Base-by-base conservation (phyloP, 2,113 vertebrate genomes). In the Catharus bicknelli region DNA sequence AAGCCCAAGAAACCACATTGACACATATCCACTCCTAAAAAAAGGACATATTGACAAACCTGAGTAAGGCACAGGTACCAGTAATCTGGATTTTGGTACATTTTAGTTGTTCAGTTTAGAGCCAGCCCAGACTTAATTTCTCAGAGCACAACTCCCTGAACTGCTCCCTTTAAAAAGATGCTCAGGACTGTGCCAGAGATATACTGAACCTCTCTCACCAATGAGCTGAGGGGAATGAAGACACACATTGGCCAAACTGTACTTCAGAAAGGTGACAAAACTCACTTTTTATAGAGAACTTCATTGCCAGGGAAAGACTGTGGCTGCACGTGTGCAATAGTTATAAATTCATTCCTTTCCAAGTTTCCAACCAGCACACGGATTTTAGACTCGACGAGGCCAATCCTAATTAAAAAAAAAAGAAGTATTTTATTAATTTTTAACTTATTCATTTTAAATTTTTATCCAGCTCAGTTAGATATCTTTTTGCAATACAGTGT, bases 1-100 rank as follows among this genome's bases (percentile, higher is more conserved):
- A 90, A 99, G 99, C 77, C 99, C 99, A 47, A 99, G 98, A 95
- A 99, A 99, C 99, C 99, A 99, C 98, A 99, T 99, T 25, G 99
- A 99, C 75, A 99, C 97, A 78, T 98, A 99, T 42, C 98, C 97
- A 63, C 97, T 98, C 95, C 99, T 99, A 91, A 82, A 96, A 94
- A 94, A 96, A 93, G 86, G 85, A 62, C 13, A 92, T 25, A 70
- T 64, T 34, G 6, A 86, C 38, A 94, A 36, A 16, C n/a, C 19
- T 36, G 32, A 50, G 42, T 34, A n/a, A 30, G 25, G 55, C 23
- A 58, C 18, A 48, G n/a, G 42, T 16, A 29, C 1, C 34, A 51
- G 4, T 5, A 50, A 66, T 34, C 51, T 34, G 15, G 47, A 62
- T 43, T 17, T 26, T 32, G 20, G 10, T 6, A 40, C 3, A 36